Evolutionary conservation across 2,888 invertebrate species (phyloP).

Genomic region (Chloroclystis v-ata): DNA sequence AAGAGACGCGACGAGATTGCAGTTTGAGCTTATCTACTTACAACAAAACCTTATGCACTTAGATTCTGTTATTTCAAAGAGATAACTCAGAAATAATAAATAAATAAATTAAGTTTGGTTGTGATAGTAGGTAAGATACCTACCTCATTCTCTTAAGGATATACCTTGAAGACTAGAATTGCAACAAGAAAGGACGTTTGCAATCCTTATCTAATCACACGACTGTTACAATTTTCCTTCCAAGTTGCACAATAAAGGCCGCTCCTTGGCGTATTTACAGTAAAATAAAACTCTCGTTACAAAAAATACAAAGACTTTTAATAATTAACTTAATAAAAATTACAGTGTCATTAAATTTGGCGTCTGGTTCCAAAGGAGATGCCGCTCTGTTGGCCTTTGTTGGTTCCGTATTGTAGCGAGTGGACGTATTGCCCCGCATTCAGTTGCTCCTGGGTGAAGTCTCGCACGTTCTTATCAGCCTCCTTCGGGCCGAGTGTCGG

Average conservation of each 20-base stretch:
- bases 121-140: too few species aligned
- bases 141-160: too few species aligned
- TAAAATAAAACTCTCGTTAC: conserved; percentile 37
- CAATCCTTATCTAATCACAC: conserved; percentile 45
- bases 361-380: conserved; percentile 97
- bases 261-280: conserved; percentile 31
- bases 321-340: conserved; percentile 29
- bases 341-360: conserved; percentile 86
- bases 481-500: conserved; percentile 97
- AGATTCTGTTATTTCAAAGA: too few species aligned
- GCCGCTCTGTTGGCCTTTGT: conserved; percentile 97
- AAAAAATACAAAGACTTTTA: conserved; percentile 56
- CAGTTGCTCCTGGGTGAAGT: conserved; percentile 95
- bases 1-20: too few species aligned
- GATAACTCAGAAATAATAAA: too few species aligned
- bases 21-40: too few species aligned
- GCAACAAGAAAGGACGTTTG: conserved; percentile 20
- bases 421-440: conserved; percentile 95
- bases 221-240: conserved; percentile 16
- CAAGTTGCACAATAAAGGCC: conserved; percentile 28
- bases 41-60: too few species aligned
- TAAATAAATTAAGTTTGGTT: too few species aligned
- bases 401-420: conserved; percentile 96
- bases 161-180: conserved; percentile 2
- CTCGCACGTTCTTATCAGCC: conserved; percentile 94